Conservation (phyloP, 1,140 invertebrate genomes). For the Nephila pilipes region DNA sequence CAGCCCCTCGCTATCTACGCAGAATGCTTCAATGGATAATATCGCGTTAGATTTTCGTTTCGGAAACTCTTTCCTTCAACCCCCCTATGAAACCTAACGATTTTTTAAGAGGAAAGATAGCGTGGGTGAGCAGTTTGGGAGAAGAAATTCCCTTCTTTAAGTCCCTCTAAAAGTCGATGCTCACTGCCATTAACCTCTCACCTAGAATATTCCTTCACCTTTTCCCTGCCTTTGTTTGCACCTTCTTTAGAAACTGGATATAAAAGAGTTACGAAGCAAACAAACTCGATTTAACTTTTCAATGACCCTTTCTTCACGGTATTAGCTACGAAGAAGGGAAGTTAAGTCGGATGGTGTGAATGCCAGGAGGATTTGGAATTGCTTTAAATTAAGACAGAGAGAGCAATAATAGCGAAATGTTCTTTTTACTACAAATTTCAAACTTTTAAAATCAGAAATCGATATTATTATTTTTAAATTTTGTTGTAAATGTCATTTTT, state of each 20-base stretch:
- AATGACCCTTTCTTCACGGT: too few species aligned
- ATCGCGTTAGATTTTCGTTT: conserved; percentile 10
- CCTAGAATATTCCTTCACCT: neutral
- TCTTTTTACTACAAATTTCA: too few species aligned
- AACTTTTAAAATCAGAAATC: too few species aligned
- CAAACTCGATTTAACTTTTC: too few species aligned
- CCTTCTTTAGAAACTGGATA: neutral
- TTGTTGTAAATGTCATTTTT: too few species aligned
- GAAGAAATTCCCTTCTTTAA: neutral
- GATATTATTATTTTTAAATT: too few species aligned
- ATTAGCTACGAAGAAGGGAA: too few species aligned
- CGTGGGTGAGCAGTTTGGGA: neutral
- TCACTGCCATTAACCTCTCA: neutral
- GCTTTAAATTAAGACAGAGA: too few species aligned
- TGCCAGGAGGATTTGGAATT: too few species aligned
- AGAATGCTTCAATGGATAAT: conserved; percentile 7
- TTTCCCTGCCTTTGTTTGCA: neutral
- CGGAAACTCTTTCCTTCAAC: neutral
- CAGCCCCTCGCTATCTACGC: neutral
- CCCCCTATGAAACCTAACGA: neutral
- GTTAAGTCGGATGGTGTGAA: too few species aligned
- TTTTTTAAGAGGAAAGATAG: conserved; percentile 17
- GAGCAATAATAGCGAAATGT: too few species aligned
- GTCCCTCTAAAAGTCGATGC: neutral
- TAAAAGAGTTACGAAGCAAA: neutral